Base-by-base conservation (phyloP, 2,888 invertebrate genomes). In the Lampropteryx suffumata region DNA sequence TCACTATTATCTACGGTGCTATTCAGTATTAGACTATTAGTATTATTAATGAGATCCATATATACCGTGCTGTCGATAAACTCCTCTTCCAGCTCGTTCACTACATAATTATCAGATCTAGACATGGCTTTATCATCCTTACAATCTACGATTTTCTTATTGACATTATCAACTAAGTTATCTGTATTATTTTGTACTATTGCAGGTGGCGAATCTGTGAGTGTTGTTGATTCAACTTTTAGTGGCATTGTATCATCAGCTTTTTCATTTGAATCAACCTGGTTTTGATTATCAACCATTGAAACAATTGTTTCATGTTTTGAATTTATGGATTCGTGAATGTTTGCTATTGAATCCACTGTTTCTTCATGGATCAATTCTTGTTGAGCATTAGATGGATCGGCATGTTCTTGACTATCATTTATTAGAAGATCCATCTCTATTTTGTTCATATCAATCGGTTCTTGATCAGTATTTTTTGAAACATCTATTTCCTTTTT, bases 21-120 rank as follows among this genome's bases (percentile, higher is more conserved):
- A 62, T 71, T 73, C 53, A 74, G 43, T 52, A 71, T 65, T 69
- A 76, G 69, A 64, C 65, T 76, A 69, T 73, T 72, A 49, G 75
- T 76, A 68, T 71, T 59, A 62, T 79, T 76, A 67, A 74, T 82
- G 73, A 90, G 82, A 82, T 88, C 82, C 82, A 87, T 82, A 59
- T 82, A 84, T 26, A 64, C 69, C 64, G 82, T 79, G 65, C 77
- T 82, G 34, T 73, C 67, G 17, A 67, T 62, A 35, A 69, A 68
- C 50, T 50, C 61, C 52, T 72, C 64, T 39, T 42, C 53, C 55
- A 61, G 50, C 13, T 58, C 57, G 12, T 41, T 44, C 49, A 64
- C 48, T 37, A 56, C 52, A 49, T 52, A 55, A 61, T 54, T 59
- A 59, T 74, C 73, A 74, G 73, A 71, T 70, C 68, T 69, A 59